Conservation (phyloP, 2,797 vertebrate genomes). For the Dipus sagitta region DNA sequence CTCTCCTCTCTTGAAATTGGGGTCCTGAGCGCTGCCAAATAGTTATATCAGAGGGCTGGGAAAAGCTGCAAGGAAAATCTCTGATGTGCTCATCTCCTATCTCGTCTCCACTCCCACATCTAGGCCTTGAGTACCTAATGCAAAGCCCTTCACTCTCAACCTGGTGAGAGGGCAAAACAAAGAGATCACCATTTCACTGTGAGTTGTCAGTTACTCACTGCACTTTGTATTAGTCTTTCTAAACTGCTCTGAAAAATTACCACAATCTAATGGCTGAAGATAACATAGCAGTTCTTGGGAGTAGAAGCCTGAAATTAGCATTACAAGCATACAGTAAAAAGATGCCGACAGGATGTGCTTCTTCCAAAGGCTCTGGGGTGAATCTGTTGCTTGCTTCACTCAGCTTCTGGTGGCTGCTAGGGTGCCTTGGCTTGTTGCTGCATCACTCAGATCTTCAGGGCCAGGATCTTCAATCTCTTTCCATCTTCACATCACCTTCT, state of each 20-base stretch:
- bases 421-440: neutral
- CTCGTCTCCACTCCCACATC: neutral
- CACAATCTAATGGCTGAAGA: neutral
- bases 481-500: neutral
- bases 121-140: neutral
- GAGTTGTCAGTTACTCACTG: neutral
- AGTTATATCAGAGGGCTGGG: neutral
- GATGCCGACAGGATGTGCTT: rapidly evolving
- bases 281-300: neutral
- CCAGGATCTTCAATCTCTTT: neutral
- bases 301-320: neutral
- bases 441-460: neutral
- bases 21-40: neutral
- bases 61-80: neutral
- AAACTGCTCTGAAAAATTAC: neutral
- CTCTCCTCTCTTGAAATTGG: neutral
- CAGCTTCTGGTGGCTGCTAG: neutral
- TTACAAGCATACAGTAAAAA: neutral
- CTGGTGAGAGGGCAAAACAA: neutral
- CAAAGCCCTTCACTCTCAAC: neutral
- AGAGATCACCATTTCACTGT: neutral
- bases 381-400: neutral
- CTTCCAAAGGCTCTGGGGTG: neutral
- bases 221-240: neutral
- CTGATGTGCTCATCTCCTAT: neutral